Conservation (phyloP, 2,113 vertebrate genomes). For the Struthio camelus region DNA sequence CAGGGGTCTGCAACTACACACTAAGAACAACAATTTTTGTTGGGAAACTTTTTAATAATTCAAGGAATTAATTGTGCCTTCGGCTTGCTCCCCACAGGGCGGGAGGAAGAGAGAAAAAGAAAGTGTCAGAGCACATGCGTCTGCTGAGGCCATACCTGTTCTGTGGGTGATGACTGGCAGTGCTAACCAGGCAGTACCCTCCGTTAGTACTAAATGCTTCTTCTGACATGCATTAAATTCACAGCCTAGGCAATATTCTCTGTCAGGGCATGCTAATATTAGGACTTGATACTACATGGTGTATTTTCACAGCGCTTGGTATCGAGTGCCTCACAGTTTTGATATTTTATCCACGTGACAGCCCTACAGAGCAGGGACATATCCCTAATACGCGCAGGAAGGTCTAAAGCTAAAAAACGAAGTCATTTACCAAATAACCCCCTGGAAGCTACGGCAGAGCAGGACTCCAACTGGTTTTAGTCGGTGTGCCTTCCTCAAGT, state of each 20-base stretch:
- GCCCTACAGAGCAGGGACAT: background rate
- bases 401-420: background rate
- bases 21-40: background rate
- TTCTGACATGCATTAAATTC: background rate
- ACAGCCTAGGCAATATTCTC: conserved; percentile 27
- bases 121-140: background rate
- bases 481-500: background rate
- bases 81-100: background rate
- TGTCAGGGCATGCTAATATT: conserved; percentile 27
- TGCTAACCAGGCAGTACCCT: background rate
- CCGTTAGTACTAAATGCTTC: background rate
- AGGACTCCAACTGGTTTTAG: background rate
- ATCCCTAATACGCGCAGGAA: background rate
- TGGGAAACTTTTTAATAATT: background rate
- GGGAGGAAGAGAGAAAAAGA: background rate
- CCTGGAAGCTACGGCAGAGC: background rate
- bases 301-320: conserved; percentile 47
- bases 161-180: background rate
- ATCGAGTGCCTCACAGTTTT: background rate
- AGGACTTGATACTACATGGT: conserved; percentile 43
- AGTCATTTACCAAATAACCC: background rate
- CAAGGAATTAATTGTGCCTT: background rate
- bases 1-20: background rate
- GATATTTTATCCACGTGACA: background rate
- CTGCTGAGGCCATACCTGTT: background rate